Evolutionary conservation across 2,797 vertebrate species (phyloP).

Genomic region (Diglossa cyanea): DNA sequence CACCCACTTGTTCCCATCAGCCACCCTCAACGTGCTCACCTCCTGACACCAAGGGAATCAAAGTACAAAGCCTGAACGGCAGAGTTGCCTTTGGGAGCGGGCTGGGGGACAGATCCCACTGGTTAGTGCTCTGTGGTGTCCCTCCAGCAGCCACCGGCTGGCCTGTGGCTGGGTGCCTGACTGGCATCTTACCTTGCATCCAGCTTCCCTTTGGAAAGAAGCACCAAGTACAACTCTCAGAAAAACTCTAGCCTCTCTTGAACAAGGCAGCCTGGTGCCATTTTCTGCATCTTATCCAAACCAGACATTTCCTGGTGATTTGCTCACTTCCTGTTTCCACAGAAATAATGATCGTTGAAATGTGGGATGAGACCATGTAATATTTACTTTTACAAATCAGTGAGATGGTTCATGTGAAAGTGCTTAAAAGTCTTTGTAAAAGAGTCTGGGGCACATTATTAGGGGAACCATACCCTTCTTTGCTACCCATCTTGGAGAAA

Average conservation of each 20-base stretch:
- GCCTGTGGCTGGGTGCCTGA: background rate
- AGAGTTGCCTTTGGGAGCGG: constrained; percentile 26
- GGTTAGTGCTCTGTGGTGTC: background rate
- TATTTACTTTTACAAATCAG: background rate
- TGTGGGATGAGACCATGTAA: background rate
- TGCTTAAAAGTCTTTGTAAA: background rate
- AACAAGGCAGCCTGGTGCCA: background rate
- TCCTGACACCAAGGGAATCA: constrained; percentile 54
- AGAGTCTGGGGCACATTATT: background rate
- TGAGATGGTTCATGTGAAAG: background rate
- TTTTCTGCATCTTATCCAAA: background rate
- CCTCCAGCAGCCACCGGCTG: background rate
- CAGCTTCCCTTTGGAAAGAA: background rate
- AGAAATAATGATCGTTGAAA: background rate
- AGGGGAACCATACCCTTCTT: background rate
- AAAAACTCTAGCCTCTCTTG: background rate
- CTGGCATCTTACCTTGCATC: background rate
- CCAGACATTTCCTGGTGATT: background rate
- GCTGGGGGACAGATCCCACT: background rate
- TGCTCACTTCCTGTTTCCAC: background rate
- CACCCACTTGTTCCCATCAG: constrained; percentile 61
- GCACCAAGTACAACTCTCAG: background rate
- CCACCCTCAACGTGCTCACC: constrained; percentile 43
- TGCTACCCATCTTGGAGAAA: background rate
- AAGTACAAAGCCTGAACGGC: constrained; percentile 44